Conservation (phyloP, 2,113 vertebrate species). For the Psittacula cyanocephala region DNA sequence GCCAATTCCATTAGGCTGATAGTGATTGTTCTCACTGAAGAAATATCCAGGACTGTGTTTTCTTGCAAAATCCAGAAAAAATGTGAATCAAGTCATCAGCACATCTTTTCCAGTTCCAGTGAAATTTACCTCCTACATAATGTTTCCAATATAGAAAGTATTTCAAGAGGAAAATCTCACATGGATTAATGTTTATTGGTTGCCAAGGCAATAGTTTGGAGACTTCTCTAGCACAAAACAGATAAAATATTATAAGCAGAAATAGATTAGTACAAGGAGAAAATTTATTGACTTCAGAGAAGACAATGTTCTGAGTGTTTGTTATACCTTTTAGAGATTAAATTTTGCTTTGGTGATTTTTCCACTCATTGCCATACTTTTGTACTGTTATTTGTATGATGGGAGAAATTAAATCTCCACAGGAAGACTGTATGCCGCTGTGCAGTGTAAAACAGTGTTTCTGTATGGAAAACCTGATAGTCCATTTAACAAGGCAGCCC, state of each 20-base stretch:
- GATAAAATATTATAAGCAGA: conserved; percentile 50
- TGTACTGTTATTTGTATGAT: not conserved
- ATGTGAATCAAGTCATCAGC: conserved; percentile 18
- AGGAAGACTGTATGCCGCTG: not conserved
- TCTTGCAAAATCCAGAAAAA: conserved; percentile 36
- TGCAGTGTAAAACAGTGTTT: not conserved
- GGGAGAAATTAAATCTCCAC: not conserved
- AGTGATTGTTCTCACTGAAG: not conserved
- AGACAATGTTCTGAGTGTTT: not conserved
- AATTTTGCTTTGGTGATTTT: not conserved
- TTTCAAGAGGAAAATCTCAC: conserved; percentile 66
- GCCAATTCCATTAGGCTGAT: not conserved
- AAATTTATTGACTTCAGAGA: not conserved
- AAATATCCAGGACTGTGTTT: not conserved
- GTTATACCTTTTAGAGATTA: not conserved
- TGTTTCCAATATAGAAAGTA: conserved; percentile 64
- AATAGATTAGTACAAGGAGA: conserved; percentile 5
- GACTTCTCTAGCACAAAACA: conserved; percentile 42
- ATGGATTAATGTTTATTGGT: conserved; percentile 67
- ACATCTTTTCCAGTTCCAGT: conserved; percentile 52
- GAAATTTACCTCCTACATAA: conserved; percentile 65
- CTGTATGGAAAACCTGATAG: not conserved
- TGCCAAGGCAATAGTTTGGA: conserved; percentile 67
- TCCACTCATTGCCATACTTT: not conserved
- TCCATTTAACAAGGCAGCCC: not conserved